These are phyloP conservation scores for Pygocentrus nattereri DNA, from an alignment of 2,797 vertebrate species.

Conservation along the genomic window DNA sequence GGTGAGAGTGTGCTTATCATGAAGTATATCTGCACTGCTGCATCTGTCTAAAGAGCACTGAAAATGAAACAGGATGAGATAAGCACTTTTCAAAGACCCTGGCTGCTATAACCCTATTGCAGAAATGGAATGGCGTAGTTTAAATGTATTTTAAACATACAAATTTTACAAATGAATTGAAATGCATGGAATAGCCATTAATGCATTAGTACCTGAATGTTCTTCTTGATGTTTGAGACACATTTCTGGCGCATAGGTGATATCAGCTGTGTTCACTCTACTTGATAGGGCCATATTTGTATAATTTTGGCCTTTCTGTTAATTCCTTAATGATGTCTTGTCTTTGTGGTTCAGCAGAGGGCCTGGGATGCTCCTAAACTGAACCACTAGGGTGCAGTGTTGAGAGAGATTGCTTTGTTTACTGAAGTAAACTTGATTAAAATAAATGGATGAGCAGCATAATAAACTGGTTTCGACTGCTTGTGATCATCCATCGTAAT, in stretches of 20 bases:
- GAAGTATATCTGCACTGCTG: constrained; percentile 29
- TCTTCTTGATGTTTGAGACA: not conserved
- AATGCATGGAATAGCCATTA: constrained; percentile 11
- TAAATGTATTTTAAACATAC: constrained; percentile 14
- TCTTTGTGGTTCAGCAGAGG: not conserved
- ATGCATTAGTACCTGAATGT: not conserved
- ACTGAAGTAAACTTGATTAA: constrained; percentile 32
- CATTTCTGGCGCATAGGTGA: not conserved
- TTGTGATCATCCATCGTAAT: constrained; percentile 52
- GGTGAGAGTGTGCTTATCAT: constrained; percentile 24
- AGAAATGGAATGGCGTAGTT: constrained; percentile 34
- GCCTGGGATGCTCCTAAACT: not conserved
- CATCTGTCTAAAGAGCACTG: constrained; percentile 35
- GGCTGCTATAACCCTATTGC: constrained; percentile 20
- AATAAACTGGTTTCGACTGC: constrained; percentile 51
- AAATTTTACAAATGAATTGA: constrained; percentile 4
- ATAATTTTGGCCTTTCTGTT: too few relatives aligned
- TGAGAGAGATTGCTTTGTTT: constrained; percentile 27
- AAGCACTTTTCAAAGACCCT: constrained; percentile 40
- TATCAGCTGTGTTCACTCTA: not conserved
- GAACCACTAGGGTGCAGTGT: constrained; percentile 44
- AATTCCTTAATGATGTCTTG: not conserved
- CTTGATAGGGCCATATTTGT: not conserved
- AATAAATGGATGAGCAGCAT: constrained; percentile 40
- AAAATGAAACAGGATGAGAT: constrained; percentile 41